These are phyloP conservation scores for Athalia circularis DNA, from an alignment of 2,888 invertebrate species.

Conservation along the genomic window DNA sequence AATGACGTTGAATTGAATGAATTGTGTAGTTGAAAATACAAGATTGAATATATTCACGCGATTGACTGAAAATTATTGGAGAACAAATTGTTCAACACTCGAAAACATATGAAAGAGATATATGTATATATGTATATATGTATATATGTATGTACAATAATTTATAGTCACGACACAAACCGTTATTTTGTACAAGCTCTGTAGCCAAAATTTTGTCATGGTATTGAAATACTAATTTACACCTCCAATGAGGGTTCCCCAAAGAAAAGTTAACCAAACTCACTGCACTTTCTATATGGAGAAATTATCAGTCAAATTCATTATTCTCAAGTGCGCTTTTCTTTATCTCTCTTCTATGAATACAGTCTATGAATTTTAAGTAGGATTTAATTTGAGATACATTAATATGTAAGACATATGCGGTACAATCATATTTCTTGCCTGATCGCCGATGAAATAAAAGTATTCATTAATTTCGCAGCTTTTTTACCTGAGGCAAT, in stretches of 20 bases:
- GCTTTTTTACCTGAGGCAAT: not conserved
- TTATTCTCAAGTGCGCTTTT: not conserved
- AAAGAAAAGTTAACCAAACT: slow-evolving; percentile 51
- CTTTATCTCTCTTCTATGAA: no score
- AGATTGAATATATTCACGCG: not conserved
- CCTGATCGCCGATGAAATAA: no score
- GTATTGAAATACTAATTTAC: slow-evolving; percentile 44
- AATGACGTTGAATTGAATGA: not conserved
- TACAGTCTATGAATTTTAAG: not conserved
- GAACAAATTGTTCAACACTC: not conserved
- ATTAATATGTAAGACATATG: not conserved
- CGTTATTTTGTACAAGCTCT: slow-evolving; percentile 40
- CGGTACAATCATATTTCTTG: not conserved
- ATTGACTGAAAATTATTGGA: not conserved
- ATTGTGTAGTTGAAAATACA: no score
- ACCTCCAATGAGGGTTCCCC: slow-evolving; percentile 51
- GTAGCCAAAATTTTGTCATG: slow-evolving; percentile 47
- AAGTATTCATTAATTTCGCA: not conserved
- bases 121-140: slow-evolving; percentile 47
- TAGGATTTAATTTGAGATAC: not conserved
- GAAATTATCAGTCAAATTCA: not conserved
- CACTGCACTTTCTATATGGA: slow-evolving; percentile 35
- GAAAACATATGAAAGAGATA: slow-evolving; percentile 11
- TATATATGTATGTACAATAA: slow-evolving; percentile 61
- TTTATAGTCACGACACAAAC: slow-evolving; percentile 54